Conservation (phyloP, 2,113 vertebrate genomes). For the Myxocyprinus asiaticus region DNA sequence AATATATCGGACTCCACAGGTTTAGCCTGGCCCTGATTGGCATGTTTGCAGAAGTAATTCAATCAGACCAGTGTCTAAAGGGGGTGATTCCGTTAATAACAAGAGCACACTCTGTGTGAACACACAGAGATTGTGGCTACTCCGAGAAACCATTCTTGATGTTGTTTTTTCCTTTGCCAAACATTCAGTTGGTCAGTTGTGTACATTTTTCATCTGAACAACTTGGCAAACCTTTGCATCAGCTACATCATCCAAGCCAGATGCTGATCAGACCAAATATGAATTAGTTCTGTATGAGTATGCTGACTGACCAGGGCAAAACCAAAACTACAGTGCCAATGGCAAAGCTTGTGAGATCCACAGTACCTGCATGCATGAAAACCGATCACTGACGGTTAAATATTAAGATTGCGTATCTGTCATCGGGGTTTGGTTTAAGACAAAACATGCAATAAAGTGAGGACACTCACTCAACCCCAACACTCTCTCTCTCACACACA, state of each 20-base stretch:
- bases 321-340: not conserved
- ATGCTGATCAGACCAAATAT: not conserved
- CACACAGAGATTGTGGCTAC: not conserved
- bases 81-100: not conserved
- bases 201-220: not conserved
- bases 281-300: not conserved
- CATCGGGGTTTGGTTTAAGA: conserved; percentile 17
- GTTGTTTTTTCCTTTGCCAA: not conserved
- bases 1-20: not conserved
- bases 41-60: not conserved
- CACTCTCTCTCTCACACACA: not conserved
- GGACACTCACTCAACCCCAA: not conserved
- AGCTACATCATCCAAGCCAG: too few species aligned
- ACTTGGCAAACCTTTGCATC: too few species aligned
- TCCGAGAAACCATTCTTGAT: not conserved
- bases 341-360: conserved; percentile 19
- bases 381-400: not conserved
- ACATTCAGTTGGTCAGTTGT: not conserved
- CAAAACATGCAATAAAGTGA: conserved; percentile 20
- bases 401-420: conserved; percentile 4
- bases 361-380: not conserved
- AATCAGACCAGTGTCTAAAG: not conserved
- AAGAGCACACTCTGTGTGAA: not conserved
- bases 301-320: not conserved
- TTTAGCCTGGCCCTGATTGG: not conserved